Evolutionary conservation across 2,797 vertebrate genomes (phyloP).

Genomic region (Emys orbicularis): DNA sequence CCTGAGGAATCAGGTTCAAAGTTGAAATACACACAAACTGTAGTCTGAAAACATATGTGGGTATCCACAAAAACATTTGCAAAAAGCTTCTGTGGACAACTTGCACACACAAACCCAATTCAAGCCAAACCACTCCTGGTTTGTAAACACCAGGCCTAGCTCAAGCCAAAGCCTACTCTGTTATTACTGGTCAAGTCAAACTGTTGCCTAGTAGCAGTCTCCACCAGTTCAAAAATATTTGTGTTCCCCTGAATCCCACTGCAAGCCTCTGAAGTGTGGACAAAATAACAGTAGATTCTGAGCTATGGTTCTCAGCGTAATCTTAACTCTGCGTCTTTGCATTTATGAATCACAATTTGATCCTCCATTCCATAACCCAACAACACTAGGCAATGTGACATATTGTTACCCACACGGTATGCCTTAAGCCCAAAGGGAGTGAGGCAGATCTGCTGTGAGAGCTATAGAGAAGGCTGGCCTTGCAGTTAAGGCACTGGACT

Average conservation of each 20-base stretch:
- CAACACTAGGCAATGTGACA: background rate
- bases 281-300: background rate
- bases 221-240: background rate
- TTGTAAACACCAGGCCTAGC: background rate
- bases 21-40: background rate
- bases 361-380: background rate
- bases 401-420: background rate
- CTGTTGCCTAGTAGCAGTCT: background rate
- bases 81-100: background rate
- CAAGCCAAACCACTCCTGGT: background rate
- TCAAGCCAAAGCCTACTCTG: background rate
- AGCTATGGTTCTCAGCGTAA: background rate
- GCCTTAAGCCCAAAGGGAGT: background rate
- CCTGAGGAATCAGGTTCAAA: background rate
- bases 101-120: background rate
- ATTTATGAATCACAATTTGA: background rate
- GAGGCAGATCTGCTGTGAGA: background rate
- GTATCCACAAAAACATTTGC: background rate
- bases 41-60: background rate
- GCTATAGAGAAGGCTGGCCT: too few species aligned
- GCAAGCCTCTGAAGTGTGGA: background rate
- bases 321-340: background rate
- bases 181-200: background rate
- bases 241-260: background rate
- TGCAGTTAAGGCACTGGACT: background rate